Evolutionary conservation across 2,888 invertebrate species (phyloP), one percentile per base, ranked within the genome.

Genomic region (Drosophila anceps): DNA sequence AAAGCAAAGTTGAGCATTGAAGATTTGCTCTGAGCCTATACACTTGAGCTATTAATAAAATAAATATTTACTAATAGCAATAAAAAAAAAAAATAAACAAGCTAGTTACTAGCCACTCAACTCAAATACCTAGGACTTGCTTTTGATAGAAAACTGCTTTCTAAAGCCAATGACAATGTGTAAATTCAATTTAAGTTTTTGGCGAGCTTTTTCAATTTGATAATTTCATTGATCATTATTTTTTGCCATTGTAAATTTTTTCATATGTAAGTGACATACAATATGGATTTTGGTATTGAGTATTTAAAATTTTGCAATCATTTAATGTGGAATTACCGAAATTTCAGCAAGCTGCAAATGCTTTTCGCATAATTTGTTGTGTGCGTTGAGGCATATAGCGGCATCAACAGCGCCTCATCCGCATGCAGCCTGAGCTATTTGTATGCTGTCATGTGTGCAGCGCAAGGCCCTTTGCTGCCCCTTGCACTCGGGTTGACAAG

Each of bases 291-390:
- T 50, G 59, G 29, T 44, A 70, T 54, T 61, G 64, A 18, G 20
- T 39, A 31, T 54, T 35, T 35, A 53, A 65, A 37, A 46, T 64
- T 78, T 82, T 72, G 5, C 82, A 84, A 84, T 87, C 82, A 84
- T 87, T 84, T 78, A 80, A 84, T 84, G 82, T 78, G 76, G 70
- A 58, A 68, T 69, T 79, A 69, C 72, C 55, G 55, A 61, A 63
- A 69, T 60, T 70, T 61, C 44, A 75, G 51, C 43, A 65, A 78
- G 60, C 69, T 76, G 73, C 62, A 83, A 88, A 88, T 88, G 81
- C 89, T 81, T 81, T 88, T 87, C 76, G 73, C 81, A 87, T 87
- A 88, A 87, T 87, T 87, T 87, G 89, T 76, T 82, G 60, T 75
- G 89, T 83, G 87, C 89, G 66, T 68, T 73, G 83, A 76, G 82